Evolutionary conservation across 2,113 vertebrate genomes (phyloP), one percentile per base, ranked within the genome.

Genomic region (Murina feae): DNA sequence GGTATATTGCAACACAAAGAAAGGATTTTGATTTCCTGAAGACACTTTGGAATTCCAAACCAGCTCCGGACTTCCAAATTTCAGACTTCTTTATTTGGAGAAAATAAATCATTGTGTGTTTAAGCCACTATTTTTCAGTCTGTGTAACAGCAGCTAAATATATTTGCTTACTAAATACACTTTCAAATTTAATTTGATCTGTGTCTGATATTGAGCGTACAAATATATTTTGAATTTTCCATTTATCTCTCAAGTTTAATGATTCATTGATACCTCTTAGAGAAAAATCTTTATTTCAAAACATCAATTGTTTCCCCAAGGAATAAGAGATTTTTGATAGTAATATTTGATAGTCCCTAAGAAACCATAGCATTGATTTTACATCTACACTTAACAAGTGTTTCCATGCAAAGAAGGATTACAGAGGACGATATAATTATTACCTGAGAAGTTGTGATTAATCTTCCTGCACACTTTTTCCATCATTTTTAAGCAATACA

Each of bases 371-470:
- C 16, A 83, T 58, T 58, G 32, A 86, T 84, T 95, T 42, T 92
- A 49, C 4, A 58, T 91, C 16, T 63, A 28, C 63, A 28, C 55
- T 96, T 83, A 91, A 47, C 80, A 86, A 97, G 20, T 65, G 75
- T 91, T 95, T 91, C 35, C 83, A 80, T 90, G 25, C 55, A 91
- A 91, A 91, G 65, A 82, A 89, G 32, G 28, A 85, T 91, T 94
- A 86, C 39, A 74, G 58, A 74, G 1, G 11, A 93, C 23, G 9
- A 58, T 49, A 66, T 87, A 88, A 91, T 93, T 94, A 79, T 89
- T 96, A 96, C 71, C 71, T 89, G 37, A 72, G 16, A 93, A 91
- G 21, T 95, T 93, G n/a, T 84, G 55, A 86, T 91, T 95, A 94
- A 95, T 96, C 55, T 96, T 86, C 86, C 11, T 89, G 47, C 2